Conservation (phyloP, 1,140 invertebrate species). For the Cydia pomonella region DNA sequence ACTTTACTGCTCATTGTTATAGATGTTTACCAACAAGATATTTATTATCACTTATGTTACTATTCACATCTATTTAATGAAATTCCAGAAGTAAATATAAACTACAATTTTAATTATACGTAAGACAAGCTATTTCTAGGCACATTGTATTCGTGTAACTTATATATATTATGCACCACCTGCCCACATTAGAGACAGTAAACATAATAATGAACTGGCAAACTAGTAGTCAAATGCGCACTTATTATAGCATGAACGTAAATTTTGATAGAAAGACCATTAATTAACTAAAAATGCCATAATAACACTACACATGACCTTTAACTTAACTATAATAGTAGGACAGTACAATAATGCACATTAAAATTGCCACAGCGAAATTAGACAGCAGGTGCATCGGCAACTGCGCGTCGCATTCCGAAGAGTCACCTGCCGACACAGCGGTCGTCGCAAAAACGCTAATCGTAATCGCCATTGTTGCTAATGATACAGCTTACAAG, state of each 20-base stretch:
- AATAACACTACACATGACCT: slow-evolving; percentile 2
- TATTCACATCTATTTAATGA: too few relatives aligned
- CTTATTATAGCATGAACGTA: background rate
- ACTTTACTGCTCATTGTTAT: too few relatives aligned
- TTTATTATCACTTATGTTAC: too few relatives aligned
- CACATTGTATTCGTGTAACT: too few relatives aligned
- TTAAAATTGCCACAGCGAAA: slow-evolving; percentile 4
- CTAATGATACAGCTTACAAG: slow-evolving; percentile 8
- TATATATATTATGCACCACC: too few relatives aligned
- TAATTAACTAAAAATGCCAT: background rate
- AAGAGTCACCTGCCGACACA: slow-evolving; percentile 13
- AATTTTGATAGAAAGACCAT: background rate
- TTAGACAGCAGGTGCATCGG: slow-evolving; percentile 25
- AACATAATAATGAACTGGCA: background rate
- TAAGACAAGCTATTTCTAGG: background rate
- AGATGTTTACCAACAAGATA: too few relatives aligned
- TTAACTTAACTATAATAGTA: background rate
- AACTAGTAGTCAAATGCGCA: background rate
- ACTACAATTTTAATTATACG: background rate
- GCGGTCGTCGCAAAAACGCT: slow-evolving; percentile 23
- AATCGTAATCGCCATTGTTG: slow-evolving; percentile 7
- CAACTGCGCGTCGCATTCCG: slow-evolving; percentile 27
- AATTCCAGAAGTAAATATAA: too few relatives aligned
- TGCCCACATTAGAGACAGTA: background rate
- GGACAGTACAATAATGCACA: slow-evolving; percentile 7